phyloP scores from a whole-genome alignment of 1,140 invertebrate species.

The Nephotettix cincticeps region DNA sequence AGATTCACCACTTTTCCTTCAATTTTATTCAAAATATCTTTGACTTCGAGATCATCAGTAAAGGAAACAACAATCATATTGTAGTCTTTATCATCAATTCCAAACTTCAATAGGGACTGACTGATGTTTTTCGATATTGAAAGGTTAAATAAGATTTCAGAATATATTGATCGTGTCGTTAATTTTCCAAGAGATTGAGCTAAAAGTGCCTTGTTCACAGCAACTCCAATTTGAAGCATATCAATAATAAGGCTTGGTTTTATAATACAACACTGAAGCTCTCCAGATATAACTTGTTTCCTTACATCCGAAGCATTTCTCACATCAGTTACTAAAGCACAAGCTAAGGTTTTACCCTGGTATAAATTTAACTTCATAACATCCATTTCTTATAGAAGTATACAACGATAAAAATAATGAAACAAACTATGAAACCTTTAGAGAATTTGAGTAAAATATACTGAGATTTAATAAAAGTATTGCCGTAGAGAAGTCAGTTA shows the following conservation, averaged over 20 bases:
- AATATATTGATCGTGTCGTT: conserved; percentile 61
- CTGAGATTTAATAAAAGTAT: background rate
- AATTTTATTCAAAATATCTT: conserved; percentile 48
- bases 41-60: conserved; percentile 44
- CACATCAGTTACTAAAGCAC: conserved; percentile 55
- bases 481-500: background rate
- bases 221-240: conserved; percentile 63
- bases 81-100: conserved; percentile 55
- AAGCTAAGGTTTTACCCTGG: background rate
- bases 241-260: conserved; percentile 62
- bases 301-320: conserved; percentile 57
- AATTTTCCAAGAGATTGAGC: conserved; percentile 52
- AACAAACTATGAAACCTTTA: background rate
- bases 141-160: conserved; percentile 68
- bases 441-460: background rate
- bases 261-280: conserved; percentile 49
- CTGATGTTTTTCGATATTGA: conserved; percentile 67
- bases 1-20: conserved; percentile 52
- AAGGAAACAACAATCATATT: conserved; percentile 59
- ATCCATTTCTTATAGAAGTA: background rate
- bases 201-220: conserved; percentile 65
- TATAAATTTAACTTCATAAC: background rate
- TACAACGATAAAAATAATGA: background rate
- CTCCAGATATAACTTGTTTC: conserved; percentile 53
- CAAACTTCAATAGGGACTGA: conserved; percentile 63